Evolutionary conservation across 2,888 invertebrate species (phyloP).

Genomic region (Callinectes sapidus): DNA sequence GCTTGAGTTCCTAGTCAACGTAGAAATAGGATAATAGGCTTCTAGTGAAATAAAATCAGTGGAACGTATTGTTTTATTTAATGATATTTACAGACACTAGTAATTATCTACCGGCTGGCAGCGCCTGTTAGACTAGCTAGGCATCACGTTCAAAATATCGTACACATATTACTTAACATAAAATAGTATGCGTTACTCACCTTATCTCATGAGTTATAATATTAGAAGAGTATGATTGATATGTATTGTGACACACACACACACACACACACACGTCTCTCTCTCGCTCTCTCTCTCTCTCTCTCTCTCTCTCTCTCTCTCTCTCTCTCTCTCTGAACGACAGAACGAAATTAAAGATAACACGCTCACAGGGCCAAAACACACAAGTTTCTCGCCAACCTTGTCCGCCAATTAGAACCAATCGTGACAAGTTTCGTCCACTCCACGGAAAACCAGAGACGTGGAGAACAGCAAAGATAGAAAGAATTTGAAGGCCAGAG

Average conservation of each 20-base stretch:
- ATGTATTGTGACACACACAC: not conserved
- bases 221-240: not conserved
- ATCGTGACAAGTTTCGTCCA: conserved; percentile 35
- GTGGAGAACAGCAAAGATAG: not conserved
- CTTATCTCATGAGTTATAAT: not conserved
- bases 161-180: not conserved
- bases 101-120: no score
- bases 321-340: conserved; percentile 28
- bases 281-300: not conserved
- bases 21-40: no score
- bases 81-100: no score
- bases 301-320: conserved; percentile 36
- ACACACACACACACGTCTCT: not conserved
- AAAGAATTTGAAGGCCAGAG: conserved; percentile 13
- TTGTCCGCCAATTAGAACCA: conserved; percentile 33
- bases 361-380: conserved; percentile 33
- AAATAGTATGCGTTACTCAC: not conserved
- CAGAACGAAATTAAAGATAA: conserved; percentile 13
- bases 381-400: conserved; percentile 28
- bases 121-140: no score
- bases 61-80: no score
- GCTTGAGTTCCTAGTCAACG: no score
- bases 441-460: conserved; percentile 29
- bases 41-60: no score
- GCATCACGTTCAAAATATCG: not conserved